Conservation (phyloP, 1,140 invertebrate genomes). For the Heliconius congener region DNA sequence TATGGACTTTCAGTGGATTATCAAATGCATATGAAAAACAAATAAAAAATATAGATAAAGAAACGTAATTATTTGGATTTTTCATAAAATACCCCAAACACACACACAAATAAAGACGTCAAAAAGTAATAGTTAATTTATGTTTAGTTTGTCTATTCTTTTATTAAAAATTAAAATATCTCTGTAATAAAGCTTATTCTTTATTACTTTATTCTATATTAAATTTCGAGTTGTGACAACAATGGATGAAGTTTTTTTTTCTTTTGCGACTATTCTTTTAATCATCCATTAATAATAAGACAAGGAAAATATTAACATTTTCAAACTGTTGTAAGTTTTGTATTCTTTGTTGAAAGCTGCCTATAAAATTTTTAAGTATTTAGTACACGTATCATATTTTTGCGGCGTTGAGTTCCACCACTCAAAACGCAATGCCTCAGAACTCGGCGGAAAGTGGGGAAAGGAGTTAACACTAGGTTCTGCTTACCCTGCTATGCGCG, state of each 20-base stretch:
- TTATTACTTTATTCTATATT: not conserved
- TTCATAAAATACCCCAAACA: not conserved
- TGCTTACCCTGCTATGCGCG: too few relatives aligned
- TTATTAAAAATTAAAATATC: not conserved
- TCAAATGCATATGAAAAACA: not conserved
- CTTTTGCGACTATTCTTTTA: not conserved
- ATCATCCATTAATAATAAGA: constrained; percentile 2
- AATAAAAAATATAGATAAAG: not conserved
- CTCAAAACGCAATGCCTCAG: too few relatives aligned
- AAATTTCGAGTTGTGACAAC: not conserved
- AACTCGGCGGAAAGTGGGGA: too few relatives aligned
- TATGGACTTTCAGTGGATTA: not conserved
- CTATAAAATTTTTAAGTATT: too few relatives aligned
- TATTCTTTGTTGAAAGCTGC: not conserved
- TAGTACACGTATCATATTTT: too few relatives aligned
- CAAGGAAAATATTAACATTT: not conserved
- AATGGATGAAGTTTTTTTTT: not conserved
- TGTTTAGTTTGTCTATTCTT: not conserved
- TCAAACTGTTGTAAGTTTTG: not conserved
- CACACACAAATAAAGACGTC: not conserved
- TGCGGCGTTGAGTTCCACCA: too few relatives aligned
- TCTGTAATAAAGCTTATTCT: not conserved
- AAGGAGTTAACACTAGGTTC: too few relatives aligned
- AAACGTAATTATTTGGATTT: not conserved
- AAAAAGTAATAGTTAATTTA: not conserved